Base-by-base conservation (phyloP, 1,140 invertebrate genomes). In the Magallana ariakensis region DNA sequence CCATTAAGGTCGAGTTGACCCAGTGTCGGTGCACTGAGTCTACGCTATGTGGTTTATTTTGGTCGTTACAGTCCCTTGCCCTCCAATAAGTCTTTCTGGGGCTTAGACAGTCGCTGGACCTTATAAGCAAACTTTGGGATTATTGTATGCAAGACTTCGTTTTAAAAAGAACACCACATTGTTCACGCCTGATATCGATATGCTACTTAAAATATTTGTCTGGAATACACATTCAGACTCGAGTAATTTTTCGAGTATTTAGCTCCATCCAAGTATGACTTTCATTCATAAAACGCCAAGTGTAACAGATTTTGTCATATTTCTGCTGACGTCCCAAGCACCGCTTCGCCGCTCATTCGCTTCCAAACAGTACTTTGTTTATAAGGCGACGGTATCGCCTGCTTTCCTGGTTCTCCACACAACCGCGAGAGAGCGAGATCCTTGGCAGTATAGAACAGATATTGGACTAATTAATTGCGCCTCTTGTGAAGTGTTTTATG, bases 171-270 rank as follows among this genome's bases (percentile, higher is more conserved):
- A 56, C 66, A 26, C 66, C 66, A 75, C 22, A 75, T 75, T 75
- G 66, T 75, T 75, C 22, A 56, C 56, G 19, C 26, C n/a, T 84
- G 55, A 58, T 84, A 84, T 84, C 57, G 82, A 84, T 84, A 84
- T 84, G 55, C 56, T 84, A 84, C 55, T 84, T 60, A 58, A 84
- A 84, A 84, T 84, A 84, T 58, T 84, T 84, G 82, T 84, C 56
- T 60, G 56, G 26, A 84, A 84, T 84, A 84, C 82, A 84, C 82
- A 84, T 84, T 84, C 82, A 84, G 56, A 84, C 82, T 22, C 58
- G 86, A 87, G 86, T 87, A 87, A 84, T n/a, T 87, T 87, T 84
- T 84, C 58, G 83, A 87, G 86, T 87, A 87, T 87, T 87, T 87
- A n/a, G 53, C 57, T n/a, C 70, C 86, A 53, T 66, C 83, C 86